Evolutionary conservation across 2,888 invertebrate species (phyloP).

Genomic region (Prostheceraeus crozeri): DNA sequence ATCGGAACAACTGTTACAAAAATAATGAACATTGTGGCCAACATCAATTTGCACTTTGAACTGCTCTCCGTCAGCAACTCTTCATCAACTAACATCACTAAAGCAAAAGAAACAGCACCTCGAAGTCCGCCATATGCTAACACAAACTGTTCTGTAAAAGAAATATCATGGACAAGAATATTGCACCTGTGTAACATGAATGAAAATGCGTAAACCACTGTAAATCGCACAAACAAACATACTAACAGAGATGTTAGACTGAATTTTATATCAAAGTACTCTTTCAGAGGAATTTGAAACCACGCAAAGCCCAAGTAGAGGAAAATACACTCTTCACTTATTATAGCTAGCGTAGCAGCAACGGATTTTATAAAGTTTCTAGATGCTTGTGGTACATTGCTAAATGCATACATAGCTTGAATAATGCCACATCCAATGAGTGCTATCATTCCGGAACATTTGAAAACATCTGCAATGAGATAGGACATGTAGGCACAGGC

Average conservation of each 20-base stretch:
- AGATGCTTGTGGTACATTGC: background rate
- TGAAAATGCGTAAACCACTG: background rate
- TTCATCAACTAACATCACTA: background rate
- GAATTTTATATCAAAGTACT: background rate
- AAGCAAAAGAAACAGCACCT: background rate
- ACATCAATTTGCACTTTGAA: background rate
- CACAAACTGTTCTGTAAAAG: background rate
- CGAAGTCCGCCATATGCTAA: background rate
- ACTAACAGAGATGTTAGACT: background rate
- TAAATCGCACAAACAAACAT: background rate
- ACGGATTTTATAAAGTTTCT: background rate
- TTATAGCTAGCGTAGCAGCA: background rate
- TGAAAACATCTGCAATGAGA: background rate
- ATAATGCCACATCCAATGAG: constrained; percentile 7
- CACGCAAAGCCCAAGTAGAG: background rate
- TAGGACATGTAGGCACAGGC: constrained; percentile 2
- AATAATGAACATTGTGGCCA: background rate
- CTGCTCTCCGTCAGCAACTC: background rate
- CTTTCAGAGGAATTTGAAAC: background rate
- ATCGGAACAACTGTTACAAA: background rate
- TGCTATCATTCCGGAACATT: background rate
- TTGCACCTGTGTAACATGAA: background rate
- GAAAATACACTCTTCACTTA: background rate
- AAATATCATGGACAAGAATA: background rate
- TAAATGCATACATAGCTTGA: background rate